These are phyloP conservation scores for Hololepta plana DNA, from an alignment of 2,888 invertebrate genomes.

Conservation along the genomic window DNA sequence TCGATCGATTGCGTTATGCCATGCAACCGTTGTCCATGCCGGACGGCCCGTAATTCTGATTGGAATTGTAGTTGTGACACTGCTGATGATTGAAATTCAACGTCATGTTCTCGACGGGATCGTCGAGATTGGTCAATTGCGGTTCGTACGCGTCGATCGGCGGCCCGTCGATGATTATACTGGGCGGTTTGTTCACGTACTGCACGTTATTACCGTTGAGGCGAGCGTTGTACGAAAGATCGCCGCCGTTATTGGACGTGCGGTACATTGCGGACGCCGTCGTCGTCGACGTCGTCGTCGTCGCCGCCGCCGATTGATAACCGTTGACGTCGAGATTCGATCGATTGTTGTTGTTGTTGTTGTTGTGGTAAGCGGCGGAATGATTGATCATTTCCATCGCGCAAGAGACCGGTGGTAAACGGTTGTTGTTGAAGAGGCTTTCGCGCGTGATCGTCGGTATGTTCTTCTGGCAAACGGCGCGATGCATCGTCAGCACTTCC, in stretches of 20 bases:
- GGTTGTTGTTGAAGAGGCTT: slow-evolving; percentile 15
- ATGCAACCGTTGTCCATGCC: slow-evolving; percentile 40
- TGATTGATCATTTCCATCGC: slow-evolving; percentile 22
- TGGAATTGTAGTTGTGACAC: slow-evolving; percentile 35
- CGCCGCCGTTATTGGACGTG: slow-evolving; percentile 17
- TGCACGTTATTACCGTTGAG: slow-evolving; percentile 15
- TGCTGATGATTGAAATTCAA: slow-evolving; percentile 12
- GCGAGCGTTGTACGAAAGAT: slow-evolving; percentile 13
- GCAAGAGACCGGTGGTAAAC: slow-evolving; percentile 22
- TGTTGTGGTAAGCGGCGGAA: too few species aligned
- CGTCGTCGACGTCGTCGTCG: slow-evolving; percentile 10
- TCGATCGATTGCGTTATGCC: too few species aligned
- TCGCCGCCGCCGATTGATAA: slow-evolving; percentile 19
- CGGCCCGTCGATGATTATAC: slow-evolving; percentile 33
- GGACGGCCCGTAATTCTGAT: slow-evolving; percentile 35
- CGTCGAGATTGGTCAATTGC: slow-evolving; percentile 33
- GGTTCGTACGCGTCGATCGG: slow-evolving; percentile 31
- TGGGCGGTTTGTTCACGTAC: slow-evolving; percentile 19
- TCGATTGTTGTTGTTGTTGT: too few species aligned
- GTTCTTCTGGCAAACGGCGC: slow-evolving; percentile 43
- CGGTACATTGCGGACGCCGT: slow-evolving; percentile 14
- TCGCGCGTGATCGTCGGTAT: slow-evolving; percentile 22
- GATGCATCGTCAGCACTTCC: slow-evolving; percentile 62
- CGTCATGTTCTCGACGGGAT: slow-evolving; percentile 17
- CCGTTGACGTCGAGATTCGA: slow-evolving; percentile 17